phyloP scores from a whole-genome alignment of 1,140 invertebrate genomes.

The Lasioglossum baleicum region DNA sequence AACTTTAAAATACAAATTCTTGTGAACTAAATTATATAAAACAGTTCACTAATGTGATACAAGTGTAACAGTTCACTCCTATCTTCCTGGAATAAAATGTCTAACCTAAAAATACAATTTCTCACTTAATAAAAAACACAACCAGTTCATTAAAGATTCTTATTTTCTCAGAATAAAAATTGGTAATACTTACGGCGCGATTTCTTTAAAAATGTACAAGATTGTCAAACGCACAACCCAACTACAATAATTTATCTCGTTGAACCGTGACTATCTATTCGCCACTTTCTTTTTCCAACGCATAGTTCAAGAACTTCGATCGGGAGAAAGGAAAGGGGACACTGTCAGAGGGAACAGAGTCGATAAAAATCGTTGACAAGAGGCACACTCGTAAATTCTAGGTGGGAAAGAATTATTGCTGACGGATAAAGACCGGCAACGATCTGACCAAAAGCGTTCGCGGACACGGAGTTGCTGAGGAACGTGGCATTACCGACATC shows the following conservation, averaged over 20 bases:
- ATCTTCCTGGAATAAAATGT: background rate
- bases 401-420: conserved; percentile 36
- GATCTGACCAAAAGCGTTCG: conserved; percentile 29
- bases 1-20: too few species aligned
- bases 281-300: background rate
- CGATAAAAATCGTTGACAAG: conserved; percentile 45
- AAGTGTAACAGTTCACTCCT: too few species aligned
- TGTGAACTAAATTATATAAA: too few species aligned
- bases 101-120: too few species aligned
- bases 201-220: background rate
- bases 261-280: background rate
- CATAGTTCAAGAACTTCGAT: background rate
- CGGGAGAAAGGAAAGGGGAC: background rate
- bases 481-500: conserved; percentile 36
- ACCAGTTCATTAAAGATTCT: too few species aligned
- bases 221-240: background rate
- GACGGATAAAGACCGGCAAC: conserved; percentile 21
- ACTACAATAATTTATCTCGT: conserved; percentile 14
- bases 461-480: conserved; percentile 1
- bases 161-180: background rate
- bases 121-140: too few species aligned
- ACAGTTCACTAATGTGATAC: too few species aligned
- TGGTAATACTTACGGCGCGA: too few species aligned
- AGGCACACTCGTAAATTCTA: conserved; percentile 27
- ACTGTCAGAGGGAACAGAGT: background rate